Conservation (phyloP, 1,140 invertebrate species). For the Xylocopa sonorina region DNA sequence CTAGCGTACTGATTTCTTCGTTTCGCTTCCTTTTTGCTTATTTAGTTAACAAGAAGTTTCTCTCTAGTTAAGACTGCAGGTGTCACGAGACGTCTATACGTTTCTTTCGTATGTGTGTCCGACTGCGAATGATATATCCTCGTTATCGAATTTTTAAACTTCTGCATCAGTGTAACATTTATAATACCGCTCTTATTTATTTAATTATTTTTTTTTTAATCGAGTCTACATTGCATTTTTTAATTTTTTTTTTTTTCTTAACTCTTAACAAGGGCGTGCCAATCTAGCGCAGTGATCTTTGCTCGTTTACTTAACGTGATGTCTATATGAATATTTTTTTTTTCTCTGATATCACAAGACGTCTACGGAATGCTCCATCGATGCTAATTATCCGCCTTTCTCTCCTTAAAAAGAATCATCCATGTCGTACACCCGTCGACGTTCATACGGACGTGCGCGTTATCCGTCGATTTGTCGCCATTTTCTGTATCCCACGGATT, state of each 20-base stretch:
- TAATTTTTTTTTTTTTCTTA: not conserved
- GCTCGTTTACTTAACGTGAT: slow-evolving; percentile 34
- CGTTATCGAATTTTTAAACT: slow-evolving; percentile 47
- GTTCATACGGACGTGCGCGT: slow-evolving; percentile 39
- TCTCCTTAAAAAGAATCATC: not conserved
- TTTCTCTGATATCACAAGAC: slow-evolving; percentile 50
- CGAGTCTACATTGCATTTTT: slow-evolving; percentile 25
- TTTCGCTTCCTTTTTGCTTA: slow-evolving; percentile 24
- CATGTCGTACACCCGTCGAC: slow-evolving; percentile 18
- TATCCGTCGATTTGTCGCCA: slow-evolving; percentile 36
- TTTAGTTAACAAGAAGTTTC: slow-evolving; percentile 58
- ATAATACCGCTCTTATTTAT: slow-evolving; percentile 34
- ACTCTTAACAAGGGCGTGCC: slow-evolving; percentile 34
- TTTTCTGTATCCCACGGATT: not conserved
- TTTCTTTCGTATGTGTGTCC: slow-evolving; percentile 3
- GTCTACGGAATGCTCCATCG: slow-evolving; percentile 46
- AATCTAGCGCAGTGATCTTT: slow-evolving; percentile 33
- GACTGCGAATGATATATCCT: slow-evolving; percentile 45
- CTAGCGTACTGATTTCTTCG: slow-evolving; percentile 64
- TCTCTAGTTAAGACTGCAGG: slow-evolving; percentile 58
- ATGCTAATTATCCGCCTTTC: slow-evolving; percentile 20
- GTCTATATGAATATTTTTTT: slow-evolving; percentile 45
- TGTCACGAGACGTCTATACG: slow-evolving; percentile 64
- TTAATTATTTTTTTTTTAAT: slow-evolving; percentile 8
- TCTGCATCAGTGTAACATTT: slow-evolving; percentile 34